phyloP scores from a whole-genome alignment of 2,888 invertebrate species.

The Vannuccia rotundouncinata region DNA sequence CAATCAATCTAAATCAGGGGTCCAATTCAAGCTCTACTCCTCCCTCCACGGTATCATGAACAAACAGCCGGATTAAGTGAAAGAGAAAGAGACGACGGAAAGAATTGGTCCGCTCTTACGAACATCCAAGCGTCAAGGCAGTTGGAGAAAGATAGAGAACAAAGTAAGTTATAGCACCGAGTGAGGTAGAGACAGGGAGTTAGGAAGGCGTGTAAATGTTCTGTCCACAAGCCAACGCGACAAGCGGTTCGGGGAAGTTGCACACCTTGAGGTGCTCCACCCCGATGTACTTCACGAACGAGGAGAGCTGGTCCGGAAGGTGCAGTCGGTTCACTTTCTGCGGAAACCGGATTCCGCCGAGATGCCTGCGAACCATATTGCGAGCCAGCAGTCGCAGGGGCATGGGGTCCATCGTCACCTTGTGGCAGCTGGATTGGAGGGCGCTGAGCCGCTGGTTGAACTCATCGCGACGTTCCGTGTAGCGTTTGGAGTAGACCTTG shows the following conservation, averaged over 20 bases:
- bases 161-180: neutral
- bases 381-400: conserved; percentile 34
- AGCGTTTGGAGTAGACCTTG: conserved; percentile 39
- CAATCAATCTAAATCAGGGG: no score
- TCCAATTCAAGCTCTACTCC: no score
- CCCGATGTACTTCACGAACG: conserved; percentile 22
- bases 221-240: conserved; percentile 21
- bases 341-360: conserved; percentile 34
- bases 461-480: conserved; percentile 28
- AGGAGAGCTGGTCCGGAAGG: conserved; percentile 2
- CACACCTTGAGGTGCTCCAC: conserved; percentile 27
- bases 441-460: conserved; percentile 31
- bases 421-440: neutral
- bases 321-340: conserved; percentile 8
- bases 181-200: neutral
- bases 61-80: neutral
- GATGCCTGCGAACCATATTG: conserved; percentile 2
- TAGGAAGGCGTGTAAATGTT: conserved; percentile 19
- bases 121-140: neutral
- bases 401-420: neutral
- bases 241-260: conserved; percentile 7
- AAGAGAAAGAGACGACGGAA: neutral
- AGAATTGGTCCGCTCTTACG: neutral
- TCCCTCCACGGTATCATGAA: no score
- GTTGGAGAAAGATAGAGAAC: neutral